phyloP scores from a whole-genome alignment of 2,888 invertebrate species.

The Neoaliturus tenellus region DNA sequence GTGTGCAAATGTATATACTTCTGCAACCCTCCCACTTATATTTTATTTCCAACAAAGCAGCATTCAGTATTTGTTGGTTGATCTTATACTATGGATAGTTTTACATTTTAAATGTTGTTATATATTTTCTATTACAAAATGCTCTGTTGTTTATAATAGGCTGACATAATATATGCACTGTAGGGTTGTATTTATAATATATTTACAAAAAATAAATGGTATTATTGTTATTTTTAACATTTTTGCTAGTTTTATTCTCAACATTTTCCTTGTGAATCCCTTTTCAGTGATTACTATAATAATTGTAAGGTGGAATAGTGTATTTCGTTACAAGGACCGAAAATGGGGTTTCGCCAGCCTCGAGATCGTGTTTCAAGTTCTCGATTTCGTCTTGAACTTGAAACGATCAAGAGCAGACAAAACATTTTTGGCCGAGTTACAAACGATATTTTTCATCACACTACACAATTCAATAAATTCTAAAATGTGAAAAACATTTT shows the following conservation, averaged over 20 bases:
- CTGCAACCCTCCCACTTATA: slow-evolving; percentile 18
- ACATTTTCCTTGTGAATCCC: too few relatives aligned
- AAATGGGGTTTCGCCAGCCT: too few relatives aligned
- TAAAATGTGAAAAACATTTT: too few relatives aligned
- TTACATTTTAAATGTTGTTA: slow-evolving; percentile 58
- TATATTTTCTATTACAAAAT: slow-evolving; percentile 59
- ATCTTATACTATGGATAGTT: slow-evolving; percentile 54
- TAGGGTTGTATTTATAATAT: slow-evolving; percentile 66
- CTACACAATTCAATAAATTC: too few relatives aligned
- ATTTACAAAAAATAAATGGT: slow-evolving; percentile 65
- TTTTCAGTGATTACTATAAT: too few relatives aligned
- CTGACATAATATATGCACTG: slow-evolving; percentile 64
- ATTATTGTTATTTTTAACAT: slow-evolving; percentile 65
- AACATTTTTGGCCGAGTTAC: too few relatives aligned
- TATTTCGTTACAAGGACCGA: too few relatives aligned
- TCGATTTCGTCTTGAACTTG: too few relatives aligned
- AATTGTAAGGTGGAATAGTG: too few relatives aligned
- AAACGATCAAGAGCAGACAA: too few relatives aligned
- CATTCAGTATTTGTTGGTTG: slow-evolving; percentile 47
- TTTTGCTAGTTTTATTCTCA: slow-evolving; percentile 5
- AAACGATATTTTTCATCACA: too few relatives aligned
- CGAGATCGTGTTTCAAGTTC: too few relatives aligned
- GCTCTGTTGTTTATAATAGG: slow-evolving; percentile 57
- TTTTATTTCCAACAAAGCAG: slow-evolving; percentile 47
- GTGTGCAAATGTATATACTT: slow-evolving; percentile 26